Base-by-base conservation (phyloP, 2,888 invertebrate genomes). In the Calameuta filiformis region DNA sequence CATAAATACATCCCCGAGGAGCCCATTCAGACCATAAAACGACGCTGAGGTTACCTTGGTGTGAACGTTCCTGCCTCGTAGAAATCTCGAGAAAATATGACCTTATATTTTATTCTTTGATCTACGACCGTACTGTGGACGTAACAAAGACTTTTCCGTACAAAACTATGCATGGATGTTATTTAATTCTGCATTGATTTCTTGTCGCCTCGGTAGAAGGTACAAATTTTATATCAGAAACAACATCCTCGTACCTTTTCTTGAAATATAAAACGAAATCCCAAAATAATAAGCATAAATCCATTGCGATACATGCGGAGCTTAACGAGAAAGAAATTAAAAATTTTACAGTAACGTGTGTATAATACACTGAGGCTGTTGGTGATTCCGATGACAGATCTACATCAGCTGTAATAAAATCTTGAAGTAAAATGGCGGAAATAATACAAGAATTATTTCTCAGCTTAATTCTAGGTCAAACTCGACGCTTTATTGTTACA, bases 1-100 rank as follows among this genome's bases (percentile, higher is more conserved):
- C 79, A 80, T 76, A 76, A 81, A 76, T 82, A 83, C 81, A 75
- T 77, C 76, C 78, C 80, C 73, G 75, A 78, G 79, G 79, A 83
- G 80, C 74, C 75, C 81, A 73, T 76, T 73, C 56, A 1, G 56
- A 56, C 15, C 23, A 56, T 56, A 56, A 75, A 84, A 79, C 79
- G 80, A 79, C 77, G 80, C 79, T 81, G 78, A 23, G 56, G 56
- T 56, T 56, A 56, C 56, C 56, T 56, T 23, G 56, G 9, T 56
- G 56, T 56, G 23, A 56, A 56, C 23, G 56, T 56, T 56, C 56
- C 56, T 56, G 56, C 23, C 23, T 9, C 15, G 56, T 56, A 23
- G 56, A 56, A 23, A 9, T 23, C 56, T 56, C 23, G 23, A 56
- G 56, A 23, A 56, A 23, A 23, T 56, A 56, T 56, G 9, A 56